Evolutionary conservation across 2,113 vertebrate species (phyloP).

Genomic region (Campylomormyrus numenius): DNA sequence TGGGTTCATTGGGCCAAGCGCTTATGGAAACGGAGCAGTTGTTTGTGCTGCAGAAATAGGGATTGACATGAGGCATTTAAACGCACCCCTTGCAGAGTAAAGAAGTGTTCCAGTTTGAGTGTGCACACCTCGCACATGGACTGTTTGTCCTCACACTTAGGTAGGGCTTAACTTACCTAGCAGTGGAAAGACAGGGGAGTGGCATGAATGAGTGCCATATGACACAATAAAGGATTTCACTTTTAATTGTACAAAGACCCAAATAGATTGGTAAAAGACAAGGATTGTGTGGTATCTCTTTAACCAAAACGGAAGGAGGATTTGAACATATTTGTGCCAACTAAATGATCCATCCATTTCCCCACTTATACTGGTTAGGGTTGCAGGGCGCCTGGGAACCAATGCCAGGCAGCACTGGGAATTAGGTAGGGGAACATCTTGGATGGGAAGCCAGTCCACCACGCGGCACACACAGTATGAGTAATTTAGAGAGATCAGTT

Average conservation of each 20-base stretch:
- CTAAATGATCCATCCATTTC: neutral
- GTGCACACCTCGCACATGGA: neutral
- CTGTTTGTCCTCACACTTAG: neutral
- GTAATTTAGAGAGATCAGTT: neutral
- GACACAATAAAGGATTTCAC: neutral
- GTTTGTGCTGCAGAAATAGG: neutral
- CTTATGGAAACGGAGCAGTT: neutral
- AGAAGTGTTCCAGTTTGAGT: neutral
- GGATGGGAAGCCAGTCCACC: neutral
- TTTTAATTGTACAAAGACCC: neutral
- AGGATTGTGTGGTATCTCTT: neutral
- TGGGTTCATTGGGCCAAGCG: neutral
- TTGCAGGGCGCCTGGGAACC: neutral
- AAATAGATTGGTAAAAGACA: neutral
- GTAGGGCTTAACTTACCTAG: neutral
- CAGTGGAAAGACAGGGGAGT: neutral
- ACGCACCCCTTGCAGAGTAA: neutral
- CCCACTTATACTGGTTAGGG: neutral
- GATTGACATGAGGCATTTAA: neutral
- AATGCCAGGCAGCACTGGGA: neutral
- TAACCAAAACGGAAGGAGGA: neutral
- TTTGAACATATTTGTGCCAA: neutral
- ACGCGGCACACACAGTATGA: neutral
- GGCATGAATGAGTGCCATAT: neutral
- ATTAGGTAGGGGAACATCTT: neutral